Base-by-base conservation (phyloP, 2,113 vertebrate species). In the Neofelis nebulosa region DNA sequence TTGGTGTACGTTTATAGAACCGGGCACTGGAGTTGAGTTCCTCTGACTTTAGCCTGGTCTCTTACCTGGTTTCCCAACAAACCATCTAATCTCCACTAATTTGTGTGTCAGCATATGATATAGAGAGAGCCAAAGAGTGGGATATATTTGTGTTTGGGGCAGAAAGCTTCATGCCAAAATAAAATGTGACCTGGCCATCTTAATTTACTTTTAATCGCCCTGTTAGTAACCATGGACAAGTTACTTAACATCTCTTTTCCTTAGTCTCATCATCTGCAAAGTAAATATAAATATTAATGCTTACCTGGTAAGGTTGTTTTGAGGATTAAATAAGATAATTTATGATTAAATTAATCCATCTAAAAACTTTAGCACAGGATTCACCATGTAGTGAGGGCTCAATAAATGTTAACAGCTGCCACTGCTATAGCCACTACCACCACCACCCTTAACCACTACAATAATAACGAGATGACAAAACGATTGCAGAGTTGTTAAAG, bases 321-420 rank as follows among this genome's bases (percentile, higher is more conserved):
- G n/a, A 85, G n/a, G 65, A 82, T 91, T 88, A 81, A 94, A 76
- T 84, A 92, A 95, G 25, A 52, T 80, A 78, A 96, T 73, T 93
- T 78, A 55, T 85, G 38, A 93, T 81, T 80, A 86, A 89, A 31
- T 94, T 81, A 71, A 63, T 79, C 5, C 36, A 63, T 38, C 3
- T 79, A 82, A 78, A 73, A 9, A 10, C 29, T 92, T 92, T 63
- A 94, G 25, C 48, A 74, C 45, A 90, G 15, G 66, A 5, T 84
- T 89, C 41, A 66, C 27, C 50, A 78, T 69, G 33, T 68, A 38
- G 29, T 31, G 65, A 82, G 11, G 14, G 0, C 19, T 88, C 50
- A 92, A n/a, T 38, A 94, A 81, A 92, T 88, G 33, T 78, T 55
- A 91, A 91, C 2, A 79, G 21, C n/a, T 92, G 29, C 31, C 78